Base-by-base conservation (phyloP, 1,140 invertebrate genomes). In the Panonychus citri region DNA sequence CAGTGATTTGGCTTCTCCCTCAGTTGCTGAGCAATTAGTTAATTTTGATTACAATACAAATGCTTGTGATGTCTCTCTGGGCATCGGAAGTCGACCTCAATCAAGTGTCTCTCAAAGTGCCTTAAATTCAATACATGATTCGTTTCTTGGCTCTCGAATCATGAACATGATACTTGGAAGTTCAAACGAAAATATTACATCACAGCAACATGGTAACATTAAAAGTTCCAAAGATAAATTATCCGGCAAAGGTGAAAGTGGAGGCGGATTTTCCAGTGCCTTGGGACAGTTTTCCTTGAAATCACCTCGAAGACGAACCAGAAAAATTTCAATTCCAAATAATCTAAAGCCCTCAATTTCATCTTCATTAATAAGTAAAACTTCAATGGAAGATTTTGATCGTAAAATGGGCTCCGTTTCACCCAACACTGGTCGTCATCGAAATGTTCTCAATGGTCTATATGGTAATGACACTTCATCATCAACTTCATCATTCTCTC, bases 161-260 rank as follows among this genome's bases (percentile, higher is more conserved):
- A 51, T 62, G n/a, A 62, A 62, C 34, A 62, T 62, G 61, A 54
- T 62, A 8, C 58, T 62, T 34, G 59, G 58, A 13, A 54, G 54
- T 3, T 58, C 56, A 50, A 48, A 56, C 1, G 58, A 62, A 28
- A 60, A 62, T 25, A 50, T 62, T 12, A 21, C 52, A 7, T 43
- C 49, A 19, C 55, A 39, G 13, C 43, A 7, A 25, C 28, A 40
- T 13, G 30, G 37, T 7, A 25, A 48, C 17, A 17, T 25, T 5
- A 19, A 25, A 58, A 60, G 25, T 54, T 56, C 24, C 52, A 54
- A n/a, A 52, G 46, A 17, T 26, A 34, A 34, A 34, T 34, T 12
- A 34, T 34, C 12, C 30, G 12, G 30, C 30, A 5, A 4, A 34
- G 30, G 4, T 34, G 30, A 12, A 34, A 1, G 5, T 12, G 30